Evolutionary conservation across 2,797 vertebrate species (phyloP).

Genomic region (Coreius guichenoti): DNA sequence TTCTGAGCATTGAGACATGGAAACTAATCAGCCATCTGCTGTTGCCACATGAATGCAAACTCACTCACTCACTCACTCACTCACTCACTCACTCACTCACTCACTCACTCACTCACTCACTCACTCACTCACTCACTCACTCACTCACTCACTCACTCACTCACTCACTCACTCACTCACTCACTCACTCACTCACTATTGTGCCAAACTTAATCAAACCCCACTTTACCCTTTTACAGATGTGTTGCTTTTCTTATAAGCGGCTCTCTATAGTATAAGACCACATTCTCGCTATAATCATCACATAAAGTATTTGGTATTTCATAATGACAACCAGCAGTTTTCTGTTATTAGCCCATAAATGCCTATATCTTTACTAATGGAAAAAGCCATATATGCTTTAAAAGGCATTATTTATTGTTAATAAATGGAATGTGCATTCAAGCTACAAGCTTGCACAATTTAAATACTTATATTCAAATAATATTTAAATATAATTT

Average conservation of each 20-base stretch:
- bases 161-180: neutral
- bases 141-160: neutral
- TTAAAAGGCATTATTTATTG: neutral
- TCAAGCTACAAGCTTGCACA: no score
- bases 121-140: neutral
- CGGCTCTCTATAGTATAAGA: neutral
- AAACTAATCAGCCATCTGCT: slow-evolving; percentile 32
- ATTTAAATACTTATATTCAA: neutral
- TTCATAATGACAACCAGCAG: neutral
- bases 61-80: neutral
- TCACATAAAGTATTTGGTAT: neutral
- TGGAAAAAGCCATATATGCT: neutral
- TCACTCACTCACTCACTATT: neutral
- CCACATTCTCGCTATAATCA: neutral
- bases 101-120: neutral
- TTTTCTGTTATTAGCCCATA: neutral
- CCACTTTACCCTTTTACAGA: slow-evolving; percentile 15
- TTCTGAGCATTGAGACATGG: slow-evolving; percentile 32
- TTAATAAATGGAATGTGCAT: neutral
- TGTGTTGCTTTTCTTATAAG: slow-evolving; percentile 1
- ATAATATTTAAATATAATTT: neutral
- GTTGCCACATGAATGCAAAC: slow-evolving; percentile 26
- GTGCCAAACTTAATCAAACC: slow-evolving; percentile 18
- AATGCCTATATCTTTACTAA: neutral
- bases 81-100: neutral